Evolutionary conservation across 2,797 vertebrate species (phyloP).

Genomic region (Pelobates cultripes): DNA sequence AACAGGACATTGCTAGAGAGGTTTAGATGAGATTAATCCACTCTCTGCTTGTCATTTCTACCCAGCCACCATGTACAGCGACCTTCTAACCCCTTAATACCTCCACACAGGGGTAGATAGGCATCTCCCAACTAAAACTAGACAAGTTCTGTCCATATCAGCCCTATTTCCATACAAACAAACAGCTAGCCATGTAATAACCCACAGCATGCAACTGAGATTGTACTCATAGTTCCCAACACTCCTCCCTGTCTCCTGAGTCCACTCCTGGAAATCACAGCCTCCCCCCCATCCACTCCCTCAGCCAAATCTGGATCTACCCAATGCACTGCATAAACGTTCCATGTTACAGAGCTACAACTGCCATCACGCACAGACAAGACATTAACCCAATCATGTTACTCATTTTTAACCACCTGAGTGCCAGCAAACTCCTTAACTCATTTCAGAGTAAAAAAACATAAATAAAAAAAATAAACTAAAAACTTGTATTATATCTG

Average conservation of each 20-base stretch:
- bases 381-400: no score
- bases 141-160: no score
- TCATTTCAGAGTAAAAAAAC: no score
- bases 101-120: not conserved
- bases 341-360: no score
- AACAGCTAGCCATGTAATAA: not conserved
- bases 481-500: no score
- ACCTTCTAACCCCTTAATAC: conserved; percentile 51
- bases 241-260: conserved; percentile 45
- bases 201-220: not conserved
- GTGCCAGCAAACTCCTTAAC: no score
- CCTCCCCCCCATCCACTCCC: conserved; percentile 18
- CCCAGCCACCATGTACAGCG: conserved; percentile 14
- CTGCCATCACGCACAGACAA: no score
- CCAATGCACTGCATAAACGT: no score
- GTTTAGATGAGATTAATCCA: conserved; percentile 49
- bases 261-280: conserved; percentile 16
- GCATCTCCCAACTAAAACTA: no score
- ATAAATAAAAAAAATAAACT: no score
- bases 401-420: no score
- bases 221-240: conserved; percentile 19
- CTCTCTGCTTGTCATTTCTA: conserved; percentile 28
- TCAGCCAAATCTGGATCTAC: not conserved
- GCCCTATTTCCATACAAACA: no score
- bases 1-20: conserved; percentile 38